Evolutionary conservation across 1,140 invertebrate genomes (phyloP).

Genomic region (Heliconius himera): DNA sequence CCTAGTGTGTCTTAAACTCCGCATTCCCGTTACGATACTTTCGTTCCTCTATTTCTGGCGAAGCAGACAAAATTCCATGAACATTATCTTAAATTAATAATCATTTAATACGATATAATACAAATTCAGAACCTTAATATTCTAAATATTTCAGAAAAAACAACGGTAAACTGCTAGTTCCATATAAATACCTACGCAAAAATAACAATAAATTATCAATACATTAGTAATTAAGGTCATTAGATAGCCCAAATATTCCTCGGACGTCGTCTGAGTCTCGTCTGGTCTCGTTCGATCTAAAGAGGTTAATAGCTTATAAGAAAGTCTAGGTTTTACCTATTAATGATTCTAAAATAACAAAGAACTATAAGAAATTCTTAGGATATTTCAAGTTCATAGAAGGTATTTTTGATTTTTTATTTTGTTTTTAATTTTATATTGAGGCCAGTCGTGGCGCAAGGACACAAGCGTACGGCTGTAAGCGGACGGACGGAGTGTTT

Average conservation of each 20-base stretch:
- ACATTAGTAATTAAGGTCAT: slow-evolving; percentile 3
- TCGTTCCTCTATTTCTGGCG: no score
- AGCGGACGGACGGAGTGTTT: background rate
- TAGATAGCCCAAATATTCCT: background rate
- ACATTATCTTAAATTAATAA: no score
- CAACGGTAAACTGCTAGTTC: background rate
- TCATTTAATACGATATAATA: no score
- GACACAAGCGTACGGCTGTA: background rate
- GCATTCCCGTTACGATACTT: no score
- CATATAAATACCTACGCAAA: background rate
- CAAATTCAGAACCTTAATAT: no score
- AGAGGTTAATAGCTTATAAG: background rate
- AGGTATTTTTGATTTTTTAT: background rate
- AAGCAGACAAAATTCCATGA: no score
- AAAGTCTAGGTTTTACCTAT: background rate
- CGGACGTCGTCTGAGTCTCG: background rate
- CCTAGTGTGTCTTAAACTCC: no score
- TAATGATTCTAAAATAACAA: background rate
- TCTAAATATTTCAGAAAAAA: background rate
- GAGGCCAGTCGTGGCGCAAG: background rate
- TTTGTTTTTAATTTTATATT: background rate
- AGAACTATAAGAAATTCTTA: background rate
- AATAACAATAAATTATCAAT: background rate
- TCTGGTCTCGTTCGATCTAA: background rate
- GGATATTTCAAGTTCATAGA: background rate